Evolutionary conservation across 2,797 vertebrate genomes (phyloP), one percentile per base, ranked within the genome.

Genomic region (Oryzias sinensis): DNA sequence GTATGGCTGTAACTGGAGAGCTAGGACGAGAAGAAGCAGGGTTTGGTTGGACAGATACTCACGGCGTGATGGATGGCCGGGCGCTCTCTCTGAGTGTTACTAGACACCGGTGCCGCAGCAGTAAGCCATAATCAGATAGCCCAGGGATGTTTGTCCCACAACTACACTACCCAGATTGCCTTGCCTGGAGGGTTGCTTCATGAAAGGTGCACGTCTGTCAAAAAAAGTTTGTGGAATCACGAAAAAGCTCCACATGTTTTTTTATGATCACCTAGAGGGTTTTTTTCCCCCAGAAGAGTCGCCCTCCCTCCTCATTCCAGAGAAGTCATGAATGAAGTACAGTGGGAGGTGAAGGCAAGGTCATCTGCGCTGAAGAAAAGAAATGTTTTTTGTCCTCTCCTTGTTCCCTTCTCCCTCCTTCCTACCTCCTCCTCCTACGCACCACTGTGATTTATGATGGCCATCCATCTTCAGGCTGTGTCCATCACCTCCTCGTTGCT

Each of bases 401-500:
- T 89, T 87, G 68, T 59, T 76, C 84, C 60, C 68, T 74, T 72
- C 77, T 80, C 80, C 70, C 73, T 73, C 67, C 74, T 77, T 77
- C 68, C 75, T 82, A 67, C 68, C 73, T 93, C 91, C 91, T 93
- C 92, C 91, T 90, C 89, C 91, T 90, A 86, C 91, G 91, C 93
- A 91, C 91, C 92, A 90, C 95, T 90, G 93, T 96, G 95, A 98
- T 97, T 98, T 97, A 99, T 98, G 95, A 93, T 95, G 94, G 93
- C 94, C 95, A 98, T 99, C 96, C 95, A 96, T 99, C 97, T 98
- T 95, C 92, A 89, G 93, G 88, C 92, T 92, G 79, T 92, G 95
- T 96, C 95, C 94, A 96, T 97, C 95, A 97, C 93, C 93, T 94
- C 93, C 93, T 92, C 94, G 96, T 98, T 98, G 96, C 96, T 96